These are phyloP conservation scores for Chymomyza procnemis DNA, from an alignment of 2,888 invertebrate species.

Conservation along the genomic window DNA sequence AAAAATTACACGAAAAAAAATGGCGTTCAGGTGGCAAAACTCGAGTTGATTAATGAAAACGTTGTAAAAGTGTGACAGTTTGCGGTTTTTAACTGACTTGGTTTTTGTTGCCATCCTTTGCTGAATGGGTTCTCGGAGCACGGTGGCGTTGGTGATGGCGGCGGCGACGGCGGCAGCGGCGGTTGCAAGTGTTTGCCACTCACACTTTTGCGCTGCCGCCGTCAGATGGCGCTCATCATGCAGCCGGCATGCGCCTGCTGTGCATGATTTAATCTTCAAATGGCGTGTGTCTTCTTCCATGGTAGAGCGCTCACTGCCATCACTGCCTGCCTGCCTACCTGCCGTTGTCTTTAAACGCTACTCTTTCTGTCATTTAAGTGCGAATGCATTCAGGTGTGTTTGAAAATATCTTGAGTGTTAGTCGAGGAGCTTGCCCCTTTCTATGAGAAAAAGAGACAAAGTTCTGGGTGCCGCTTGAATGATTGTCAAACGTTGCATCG, in stretches of 20 bases:
- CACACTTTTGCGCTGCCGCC: neutral
- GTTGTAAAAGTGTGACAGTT: constrained; percentile 69
- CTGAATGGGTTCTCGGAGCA: no score
- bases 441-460: neutral
- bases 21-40: constrained; percentile 2
- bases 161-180: no score
- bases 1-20: neutral
- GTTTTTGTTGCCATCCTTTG: neutral
- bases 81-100: constrained; percentile 56
- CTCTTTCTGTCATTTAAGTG: neutral
- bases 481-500: neutral
- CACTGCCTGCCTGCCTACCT: no score
- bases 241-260: neutral
- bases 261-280: neutral
- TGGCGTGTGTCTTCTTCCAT: neutral
- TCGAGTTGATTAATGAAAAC: constrained; percentile 66
- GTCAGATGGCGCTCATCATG: neutral
- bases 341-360: no score
- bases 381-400: neutral
- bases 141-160: no score
- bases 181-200: neutral
- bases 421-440: neutral
- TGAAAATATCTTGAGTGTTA: neutral
- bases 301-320: neutral
- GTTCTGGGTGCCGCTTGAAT: neutral